Percentiles rank a stretch among this genome's conserved stretches.
These are phyloP conservation scores for Osmerus eperlanus DNA, from an alignment of 2,113 vertebrate species.

Conservation along the genomic window DNA sequence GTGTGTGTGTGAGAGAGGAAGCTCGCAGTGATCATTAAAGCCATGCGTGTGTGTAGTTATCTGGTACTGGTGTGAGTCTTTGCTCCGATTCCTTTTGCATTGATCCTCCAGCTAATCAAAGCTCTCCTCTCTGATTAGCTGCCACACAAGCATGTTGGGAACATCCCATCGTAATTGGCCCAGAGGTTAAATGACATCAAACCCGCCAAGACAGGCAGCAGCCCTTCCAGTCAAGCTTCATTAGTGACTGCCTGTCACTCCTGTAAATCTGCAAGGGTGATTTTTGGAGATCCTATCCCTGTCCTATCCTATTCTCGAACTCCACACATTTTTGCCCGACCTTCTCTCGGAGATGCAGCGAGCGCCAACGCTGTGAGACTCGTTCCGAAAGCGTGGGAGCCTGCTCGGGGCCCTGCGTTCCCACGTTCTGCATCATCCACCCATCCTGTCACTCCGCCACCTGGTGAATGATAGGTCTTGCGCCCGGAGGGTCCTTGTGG, in stretches of 20 bases:
- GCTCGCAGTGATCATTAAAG: too few species aligned
- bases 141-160: constrained; percentile 60
- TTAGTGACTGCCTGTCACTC: constrained; percentile 41
- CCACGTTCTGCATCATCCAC: too few species aligned
- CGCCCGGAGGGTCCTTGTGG: too few species aligned
- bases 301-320: too few species aligned
- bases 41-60: neutral
- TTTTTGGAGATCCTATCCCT: too few species aligned
- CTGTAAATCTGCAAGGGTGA: constrained; percentile 13
- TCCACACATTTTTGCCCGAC: too few species aligned
- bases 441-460: too few species aligned
- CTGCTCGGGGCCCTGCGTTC: too few species aligned
- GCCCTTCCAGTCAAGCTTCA: constrained; percentile 41
- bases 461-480: too few species aligned
- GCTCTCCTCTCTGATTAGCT: constrained; percentile 51
- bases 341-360: neutral
- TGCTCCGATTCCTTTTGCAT: constrained; percentile 40
- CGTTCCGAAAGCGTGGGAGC: too few species aligned
- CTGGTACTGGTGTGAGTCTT: constrained; percentile 21
- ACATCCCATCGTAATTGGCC: constrained; percentile 66
- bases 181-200: constrained; percentile 53
- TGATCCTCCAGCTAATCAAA: constrained; percentile 52
- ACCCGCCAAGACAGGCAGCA: constrained; percentile 52
- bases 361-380: constrained; percentile 21
- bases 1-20: constrained; percentile 3